Percentiles rank a stretch among this genome's conserved stretches.
Evolutionary conservation across 2,113 vertebrate species (phyloP).

Genomic region (Urocynchramus pylzowi): DNA sequence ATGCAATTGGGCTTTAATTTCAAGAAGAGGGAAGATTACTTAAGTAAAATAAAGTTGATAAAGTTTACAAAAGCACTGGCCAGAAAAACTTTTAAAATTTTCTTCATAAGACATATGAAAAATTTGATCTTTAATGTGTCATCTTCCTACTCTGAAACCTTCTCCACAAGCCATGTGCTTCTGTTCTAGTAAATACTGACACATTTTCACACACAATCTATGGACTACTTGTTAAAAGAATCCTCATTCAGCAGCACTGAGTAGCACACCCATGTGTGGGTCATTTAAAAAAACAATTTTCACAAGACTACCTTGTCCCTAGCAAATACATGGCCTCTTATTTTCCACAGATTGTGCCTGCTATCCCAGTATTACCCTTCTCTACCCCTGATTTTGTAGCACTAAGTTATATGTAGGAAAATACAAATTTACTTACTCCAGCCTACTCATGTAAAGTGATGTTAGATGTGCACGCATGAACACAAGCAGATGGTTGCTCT

Average conservation of each 20-base stretch:
- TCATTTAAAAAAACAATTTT: neutral
- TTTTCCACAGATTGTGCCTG: neutral
- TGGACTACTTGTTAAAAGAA: neutral
- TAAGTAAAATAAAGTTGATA: neutral
- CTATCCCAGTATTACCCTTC: neutral
- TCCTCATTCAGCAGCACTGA: neutral
- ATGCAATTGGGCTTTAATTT: neutral
- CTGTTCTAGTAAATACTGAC: neutral
- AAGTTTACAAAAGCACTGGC: neutral
- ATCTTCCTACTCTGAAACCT: neutral
- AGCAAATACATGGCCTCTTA: neutral
- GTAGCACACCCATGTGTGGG: fast-evolving
- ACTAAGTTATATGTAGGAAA: neutral
- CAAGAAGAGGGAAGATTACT: neutral
- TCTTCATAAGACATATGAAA: neutral
- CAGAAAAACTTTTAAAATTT: neutral
- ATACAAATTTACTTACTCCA: neutral
- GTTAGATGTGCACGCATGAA: fast-evolving
- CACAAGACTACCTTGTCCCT: neutral
- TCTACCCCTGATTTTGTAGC: neutral
- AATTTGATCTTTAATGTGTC: neutral
- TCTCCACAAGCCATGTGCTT: neutral
- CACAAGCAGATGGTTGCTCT: neutral
- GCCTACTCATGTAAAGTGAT: fast-evolving
- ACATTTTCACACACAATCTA: neutral